Evolutionary conservation across 2,113 vertebrate genomes (phyloP), one percentile per base, ranked within the genome.

Genomic region (Dunckerocampus dactyliophorus): DNA sequence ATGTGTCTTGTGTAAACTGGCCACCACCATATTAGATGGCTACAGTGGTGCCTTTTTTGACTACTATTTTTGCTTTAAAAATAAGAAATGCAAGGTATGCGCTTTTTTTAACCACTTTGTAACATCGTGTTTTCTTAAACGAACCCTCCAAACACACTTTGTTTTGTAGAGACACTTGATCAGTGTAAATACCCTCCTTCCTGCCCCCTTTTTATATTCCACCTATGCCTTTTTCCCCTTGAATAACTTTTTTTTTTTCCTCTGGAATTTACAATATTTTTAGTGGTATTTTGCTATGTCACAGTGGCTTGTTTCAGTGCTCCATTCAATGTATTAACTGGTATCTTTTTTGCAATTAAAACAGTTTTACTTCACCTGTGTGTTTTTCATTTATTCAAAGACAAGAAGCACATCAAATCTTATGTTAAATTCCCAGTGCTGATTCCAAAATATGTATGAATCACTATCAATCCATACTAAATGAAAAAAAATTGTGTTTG

Each of bases 331-430:
- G 86, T 91, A 86, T 82, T 89, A 85, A 88, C 82, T 66, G 65
- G 76, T 87, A 84, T 83, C 81, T 76, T 88, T 76, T 88, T 89
- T 87, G 71, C 86, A 87, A 90, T 82, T 89, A 90, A 90, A 90
- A 82, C 59, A 34, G 69, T 81, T 77, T 77, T 79, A 86, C 81
- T 87, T 80, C 76, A 81, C 45, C 15, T 56, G 4, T 37, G 4
- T 19, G 24, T 28, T 28, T 13, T 34, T 22, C 13, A 24, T 53
- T 53, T 34, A 17, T 53, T 43, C 5, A 4, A 43, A 14, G 39
- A 43, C 39, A 4, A 1, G 2, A 34, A 43, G 39, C 37, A 39
- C 37, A 39, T 39, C 11, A 11, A 39, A 2, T 39, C 37, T 39
- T 39, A 12, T 5, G 24, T 5, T 28, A 28, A 3, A 28, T 28